Evolutionary conservation across 2,888 invertebrate genomes (phyloP).

Genomic region (Morinoia aosen): DNA sequence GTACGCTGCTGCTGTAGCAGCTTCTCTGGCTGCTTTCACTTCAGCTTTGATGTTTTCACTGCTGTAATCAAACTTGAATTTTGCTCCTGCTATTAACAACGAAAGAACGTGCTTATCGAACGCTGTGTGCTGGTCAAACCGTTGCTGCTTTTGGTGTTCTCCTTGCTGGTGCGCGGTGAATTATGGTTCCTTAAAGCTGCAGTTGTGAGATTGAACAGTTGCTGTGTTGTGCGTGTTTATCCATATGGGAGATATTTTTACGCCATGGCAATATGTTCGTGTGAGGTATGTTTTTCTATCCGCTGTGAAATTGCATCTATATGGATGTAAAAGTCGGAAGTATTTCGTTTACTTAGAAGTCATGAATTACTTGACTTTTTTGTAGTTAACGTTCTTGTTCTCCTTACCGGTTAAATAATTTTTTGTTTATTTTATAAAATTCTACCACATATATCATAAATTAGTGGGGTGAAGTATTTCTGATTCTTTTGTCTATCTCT

Average conservation of each 20-base stretch:
- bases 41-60: neutral
- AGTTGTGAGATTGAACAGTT: neutral
- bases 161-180: too few species aligned
- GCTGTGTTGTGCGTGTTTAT: too few species aligned
- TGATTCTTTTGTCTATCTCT: neutral
- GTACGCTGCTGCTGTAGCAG: neutral
- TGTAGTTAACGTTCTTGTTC: neutral
- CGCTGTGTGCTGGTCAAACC: neutral
- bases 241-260: too few species aligned
- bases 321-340: neutral
- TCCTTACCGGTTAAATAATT: neutral
- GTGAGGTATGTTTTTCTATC: neutral
- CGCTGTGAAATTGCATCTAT: neutral
- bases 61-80: neutral
- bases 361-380: neutral
- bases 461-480: too few species aligned
- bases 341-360: neutral
- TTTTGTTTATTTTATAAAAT: too few species aligned
- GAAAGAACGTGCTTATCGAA: neutral
- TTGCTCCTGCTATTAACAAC: neutral
- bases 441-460: too few species aligned
- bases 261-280: neutral
- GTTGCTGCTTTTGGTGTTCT: neutral
- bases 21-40: neutral
- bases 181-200: neutral